Base-by-base conservation (phyloP, 2,797 vertebrate species). In the Eidolon dupreanum region DNA sequence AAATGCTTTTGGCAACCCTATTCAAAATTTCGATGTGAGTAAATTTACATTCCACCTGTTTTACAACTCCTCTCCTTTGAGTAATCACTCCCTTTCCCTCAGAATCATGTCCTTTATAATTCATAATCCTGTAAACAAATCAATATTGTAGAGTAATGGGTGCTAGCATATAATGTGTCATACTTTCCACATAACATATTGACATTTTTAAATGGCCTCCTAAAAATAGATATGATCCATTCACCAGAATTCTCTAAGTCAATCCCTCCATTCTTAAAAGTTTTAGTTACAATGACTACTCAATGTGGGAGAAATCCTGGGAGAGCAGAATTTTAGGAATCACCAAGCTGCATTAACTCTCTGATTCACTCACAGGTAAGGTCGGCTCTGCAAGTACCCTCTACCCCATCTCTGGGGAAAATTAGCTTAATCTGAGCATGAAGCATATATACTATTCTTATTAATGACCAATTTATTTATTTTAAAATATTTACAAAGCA, bases 401-500 rank as follows among this genome's bases (percentile, higher is more conserved):
- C 33, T 15, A 49, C 49, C 22, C 8, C 15, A 84, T 11, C 59
- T 5, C 26, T 41, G 13, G 7, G 3, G 16, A 1, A 82, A 57
- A 74, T 49, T 49, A 68, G 26, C 66, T 84, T 53, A 55, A 63
- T 66, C 16, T 88, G 55, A 81, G 8, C 28, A 68, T 33, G 57
- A 57, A 84, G 2, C 1, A 19, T 70, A 2, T 33, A 57, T 20
- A 66, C 33, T 75, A 1, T 55, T 65, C 36, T 93, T 93, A 49
- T 68, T 83, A 86, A 43, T 82, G 36, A 61, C 20, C 3, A 83
- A 41, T 22, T n/a, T 71, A 74, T 75, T 70, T 89, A 86, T 90
- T 97, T 87, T 49, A 61, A 88, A 81, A 71, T 81, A 90, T 51
- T 66, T 78, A 91, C 43, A 70, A 70, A 79, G 8, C 43, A 86